Conservation (phyloP, 2,113 vertebrate species). For the Lontra canadensis region DNA sequence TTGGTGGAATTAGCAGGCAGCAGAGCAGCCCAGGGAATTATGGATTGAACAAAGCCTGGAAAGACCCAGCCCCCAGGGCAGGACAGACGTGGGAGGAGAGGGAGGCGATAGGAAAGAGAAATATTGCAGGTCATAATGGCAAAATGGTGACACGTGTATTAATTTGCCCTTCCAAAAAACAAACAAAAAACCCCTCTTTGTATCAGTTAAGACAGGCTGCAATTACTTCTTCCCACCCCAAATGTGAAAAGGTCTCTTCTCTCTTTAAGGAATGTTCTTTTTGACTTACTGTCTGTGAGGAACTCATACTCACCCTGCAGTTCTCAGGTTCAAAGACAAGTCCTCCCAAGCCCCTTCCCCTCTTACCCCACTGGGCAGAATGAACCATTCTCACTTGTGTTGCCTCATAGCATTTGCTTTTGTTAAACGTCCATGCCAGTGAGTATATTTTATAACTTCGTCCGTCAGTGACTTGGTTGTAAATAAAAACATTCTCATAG, state of each 20-base stretch:
- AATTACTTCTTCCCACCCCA: neutral
- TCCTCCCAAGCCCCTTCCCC: neutral
- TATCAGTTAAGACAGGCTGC: neutral
- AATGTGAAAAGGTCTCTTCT: neutral
- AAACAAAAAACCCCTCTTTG: neutral
- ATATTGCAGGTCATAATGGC: neutral
- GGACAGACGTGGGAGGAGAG: neutral
- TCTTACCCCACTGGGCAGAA: neutral
- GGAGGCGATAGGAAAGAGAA: neutral
- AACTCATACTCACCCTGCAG: neutral
- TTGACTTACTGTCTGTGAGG: neutral
- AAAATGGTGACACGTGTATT: neutral
- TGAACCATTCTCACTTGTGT: neutral
- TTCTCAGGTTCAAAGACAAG: neutral
- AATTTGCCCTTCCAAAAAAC: neutral
- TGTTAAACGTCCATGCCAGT: neutral
- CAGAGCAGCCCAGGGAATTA: neutral
- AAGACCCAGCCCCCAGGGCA: neutral
- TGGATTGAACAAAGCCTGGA: neutral
- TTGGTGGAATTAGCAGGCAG: conserved; percentile 3
- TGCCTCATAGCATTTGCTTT: neutral
- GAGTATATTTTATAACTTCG: neutral
- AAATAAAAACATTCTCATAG: neutral
- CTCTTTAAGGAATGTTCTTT: neutral
- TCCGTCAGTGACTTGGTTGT: neutral